A percentile compares a stretch with the other conserved stretches of the same genome.
Conservation (phyloP, 2,888 invertebrate genomes). For the Periphyllus acericola region DNA sequence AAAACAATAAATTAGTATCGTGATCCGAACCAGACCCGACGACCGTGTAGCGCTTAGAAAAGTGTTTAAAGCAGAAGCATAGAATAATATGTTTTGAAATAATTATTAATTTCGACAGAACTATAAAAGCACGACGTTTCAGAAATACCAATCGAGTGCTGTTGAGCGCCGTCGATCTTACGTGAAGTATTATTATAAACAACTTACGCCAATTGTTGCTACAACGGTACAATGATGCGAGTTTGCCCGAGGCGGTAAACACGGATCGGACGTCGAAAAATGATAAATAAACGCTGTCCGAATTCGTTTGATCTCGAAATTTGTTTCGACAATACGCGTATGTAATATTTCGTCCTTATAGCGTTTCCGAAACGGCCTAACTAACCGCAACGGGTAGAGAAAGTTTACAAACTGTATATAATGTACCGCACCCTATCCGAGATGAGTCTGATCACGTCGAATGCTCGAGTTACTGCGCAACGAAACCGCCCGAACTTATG, state of each 20-base stretch:
- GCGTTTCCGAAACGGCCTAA: background rate
- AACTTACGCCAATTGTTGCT: too few species aligned
- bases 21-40: background rate
- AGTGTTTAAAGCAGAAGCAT: background rate
- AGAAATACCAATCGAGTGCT: background rate
- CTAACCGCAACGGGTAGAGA: background rate
- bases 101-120: background rate
- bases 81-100: background rate
- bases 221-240: too few species aligned
- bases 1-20: background rate
- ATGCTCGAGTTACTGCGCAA: background rate
- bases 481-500: background rate
- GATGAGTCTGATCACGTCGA: slow-evolving; percentile 4
- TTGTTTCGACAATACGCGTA: too few species aligned
- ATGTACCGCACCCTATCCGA: background rate
- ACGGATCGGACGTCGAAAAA: too few species aligned
- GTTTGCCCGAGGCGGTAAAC: too few species aligned
- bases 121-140: background rate
- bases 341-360: too few species aligned
- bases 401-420: slow-evolving; percentile 30
- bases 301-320: background rate
- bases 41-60: background rate
- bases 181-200: too few species aligned
- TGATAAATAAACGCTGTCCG: background rate
- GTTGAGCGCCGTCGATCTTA: background rate